Base-by-base conservation (phyloP, 2,797 vertebrate species). In the Graptemys geographica region DNA sequence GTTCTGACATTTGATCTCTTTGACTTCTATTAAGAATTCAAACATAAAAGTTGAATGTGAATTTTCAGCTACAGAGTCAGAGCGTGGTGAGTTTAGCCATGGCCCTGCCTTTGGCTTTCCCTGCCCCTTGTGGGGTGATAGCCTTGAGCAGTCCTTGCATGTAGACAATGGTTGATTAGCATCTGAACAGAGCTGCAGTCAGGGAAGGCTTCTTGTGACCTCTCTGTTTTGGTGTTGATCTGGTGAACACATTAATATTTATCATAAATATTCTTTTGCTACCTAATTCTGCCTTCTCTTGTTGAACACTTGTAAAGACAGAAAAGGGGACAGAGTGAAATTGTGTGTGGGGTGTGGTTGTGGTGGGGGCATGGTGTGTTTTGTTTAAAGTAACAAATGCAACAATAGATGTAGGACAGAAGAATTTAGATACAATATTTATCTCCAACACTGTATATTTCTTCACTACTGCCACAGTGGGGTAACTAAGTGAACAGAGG, bases 91-190 rank as follows among this genome's bases (percentile, higher is more conserved):
- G 47, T 10, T 47, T 44, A 27, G 41, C 37, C 41, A 28, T 2
- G 3, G 41, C 72, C 23, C 72, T 37, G 72, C 37, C 37, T 44
- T 74, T 74, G 41, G 25, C 72, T 44, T 74, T 74, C 41, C 72
- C 72, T 27, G 12, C 41, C 21, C 7, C 41, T 47, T 76, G 19
- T 6, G 11, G 41, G 41, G 53, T 57, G 69, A 53, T 44, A 28
- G 57, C 49, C 59, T 93, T 85, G 10, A 5, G 0, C 12, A 1
- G 31, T 51, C 80, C 47, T 37, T 8, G 69, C 65, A 7, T 23
- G 23, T 52, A 49, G 59, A 0, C 28, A 69, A 41, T 18, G 0
- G 0, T 6, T 44, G 16, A 31, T 25, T 59, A 88, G 28, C 25
- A 59, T 74, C 19, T 86, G 57, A 12, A 44, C 10, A 56, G 56